Conservation (phyloP, 2,113 vertebrate genomes). For the Ibidorhyncha struthersii region DNA sequence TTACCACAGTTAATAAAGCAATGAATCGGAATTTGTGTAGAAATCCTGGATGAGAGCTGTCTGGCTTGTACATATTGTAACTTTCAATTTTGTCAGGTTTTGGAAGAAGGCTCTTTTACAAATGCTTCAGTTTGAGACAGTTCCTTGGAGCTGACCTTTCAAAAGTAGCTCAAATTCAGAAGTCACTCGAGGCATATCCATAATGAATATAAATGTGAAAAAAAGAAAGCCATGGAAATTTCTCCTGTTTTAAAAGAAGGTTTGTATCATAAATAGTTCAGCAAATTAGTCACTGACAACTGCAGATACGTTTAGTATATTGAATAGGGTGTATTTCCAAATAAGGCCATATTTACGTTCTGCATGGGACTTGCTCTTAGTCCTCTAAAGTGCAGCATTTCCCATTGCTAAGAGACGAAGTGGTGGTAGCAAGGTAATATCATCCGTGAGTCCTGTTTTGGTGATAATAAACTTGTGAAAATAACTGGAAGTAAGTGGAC, state of each 20-base stretch:
- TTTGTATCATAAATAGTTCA: not conserved
- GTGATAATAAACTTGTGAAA: conserved; percentile 11
- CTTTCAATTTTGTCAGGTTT: not conserved
- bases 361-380: not conserved
- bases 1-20: not conserved
- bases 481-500: not conserved
- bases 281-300: not conserved
- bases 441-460: not conserved
- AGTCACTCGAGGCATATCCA: not conserved
- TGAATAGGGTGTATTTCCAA: not conserved
- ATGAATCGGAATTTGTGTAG: not conserved
- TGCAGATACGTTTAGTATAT: not conserved
- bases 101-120: not conserved
- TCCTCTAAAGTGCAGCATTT: not conserved
- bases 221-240: not conserved
- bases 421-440: not conserved
- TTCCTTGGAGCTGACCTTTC: not conserved
- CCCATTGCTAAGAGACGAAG: not conserved
- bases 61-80: not conserved
- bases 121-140: not conserved
- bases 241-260: not conserved
- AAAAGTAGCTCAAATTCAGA: not conserved
- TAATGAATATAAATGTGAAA: not conserved
- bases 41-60: not conserved
- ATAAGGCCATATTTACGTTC: not conserved